A percentile compares a stretch with the other conserved stretches of the same genome.
Evolutionary conservation across 92 coral and sea anemone genomes (phyloP).

Genomic region (Umimayanthus kanabou): DNA sequence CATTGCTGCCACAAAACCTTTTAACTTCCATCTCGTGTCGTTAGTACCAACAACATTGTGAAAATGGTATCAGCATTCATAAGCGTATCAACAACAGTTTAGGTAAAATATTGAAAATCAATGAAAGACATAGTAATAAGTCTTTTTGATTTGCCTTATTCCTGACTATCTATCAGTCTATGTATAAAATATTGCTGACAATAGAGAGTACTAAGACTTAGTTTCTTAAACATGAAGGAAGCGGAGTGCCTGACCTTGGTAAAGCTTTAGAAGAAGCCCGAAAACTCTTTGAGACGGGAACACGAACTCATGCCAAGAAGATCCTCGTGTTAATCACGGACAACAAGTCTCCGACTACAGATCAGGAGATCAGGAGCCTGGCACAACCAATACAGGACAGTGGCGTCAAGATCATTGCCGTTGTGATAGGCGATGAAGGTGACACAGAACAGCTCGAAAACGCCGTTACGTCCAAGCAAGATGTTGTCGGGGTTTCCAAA

Average conservation of each 20-base stretch:
- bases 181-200: background rate
- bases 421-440: conserved; percentile 60
- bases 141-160: too few species aligned
- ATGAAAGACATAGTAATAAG: too few species aligned
- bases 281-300: conserved; percentile 64
- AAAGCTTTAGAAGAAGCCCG: conserved; percentile 69
- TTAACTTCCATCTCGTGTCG: too few species aligned
- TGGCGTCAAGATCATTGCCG: conserved; percentile 61
- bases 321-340: conserved; percentile 84
- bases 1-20: too few species aligned
- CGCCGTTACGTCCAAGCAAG: conserved; percentile 57
- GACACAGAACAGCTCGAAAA: conserved; percentile 56
- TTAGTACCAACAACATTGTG: too few species aligned
- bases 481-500: conserved; percentile 54
- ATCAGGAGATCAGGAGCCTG: conserved; percentile 55
- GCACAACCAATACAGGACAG: conserved; percentile 57
- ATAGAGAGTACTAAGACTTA: background rate
- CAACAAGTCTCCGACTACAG: conserved; percentile 60
- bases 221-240: conserved; percentile 6
- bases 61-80: too few species aligned
- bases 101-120: too few species aligned
- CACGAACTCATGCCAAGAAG: conserved; percentile 75
- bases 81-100: too few species aligned
- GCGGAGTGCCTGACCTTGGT: conserved; percentile 66
- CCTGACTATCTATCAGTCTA: too few species aligned